Evolutionary conservation across 2,888 invertebrate species (phyloP).

Genomic region (Drosophila demipolita): DNA sequence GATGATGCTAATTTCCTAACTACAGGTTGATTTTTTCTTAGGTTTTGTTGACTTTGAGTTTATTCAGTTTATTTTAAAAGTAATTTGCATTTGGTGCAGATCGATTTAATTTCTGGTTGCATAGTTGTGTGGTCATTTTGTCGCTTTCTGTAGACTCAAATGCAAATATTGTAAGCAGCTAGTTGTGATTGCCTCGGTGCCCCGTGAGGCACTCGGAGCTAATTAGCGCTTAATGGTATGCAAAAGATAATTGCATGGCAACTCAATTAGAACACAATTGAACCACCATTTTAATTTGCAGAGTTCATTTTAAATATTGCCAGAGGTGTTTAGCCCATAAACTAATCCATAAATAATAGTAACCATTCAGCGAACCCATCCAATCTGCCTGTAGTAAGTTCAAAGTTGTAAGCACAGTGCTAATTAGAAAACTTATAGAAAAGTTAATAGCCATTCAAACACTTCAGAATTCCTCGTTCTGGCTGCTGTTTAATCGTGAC

Average conservation of each 20-base stretch:
- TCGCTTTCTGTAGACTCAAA: neutral
- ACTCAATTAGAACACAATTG: conserved; percentile 64
- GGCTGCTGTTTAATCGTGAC: conserved; percentile 74
- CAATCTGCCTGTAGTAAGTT: conserved; percentile 9
- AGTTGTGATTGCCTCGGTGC: conserved; percentile 12
- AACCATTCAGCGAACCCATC: conserved; percentile 3
- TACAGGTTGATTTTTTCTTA: neutral
- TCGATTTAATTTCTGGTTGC: conserved; percentile 28
- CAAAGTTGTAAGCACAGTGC: conserved; percentile 63
- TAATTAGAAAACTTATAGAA: conserved; percentile 70
- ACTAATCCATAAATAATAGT: conserved; percentile 61
- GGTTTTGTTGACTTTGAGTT: neutral
- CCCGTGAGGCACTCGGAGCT: neutral
- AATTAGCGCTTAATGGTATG: conserved; percentile 40
- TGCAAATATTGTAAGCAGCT: conserved; percentile 18
- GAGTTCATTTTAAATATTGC: conserved; percentile 18
- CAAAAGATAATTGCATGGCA: conserved; percentile 62
- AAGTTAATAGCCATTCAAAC: conserved; percentile 30
- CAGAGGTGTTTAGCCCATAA: conserved; percentile 9
- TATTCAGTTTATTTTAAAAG: neutral
- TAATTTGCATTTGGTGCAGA: conserved; percentile 19
- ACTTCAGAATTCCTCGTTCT: conserved; percentile 6
- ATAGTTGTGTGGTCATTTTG: conserved; percentile 8
- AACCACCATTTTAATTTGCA: conserved; percentile 52
- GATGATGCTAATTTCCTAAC: neutral